Conservation (phyloP, 2,797 vertebrate genomes). For the Melanotaenia pygmaea region DNA sequence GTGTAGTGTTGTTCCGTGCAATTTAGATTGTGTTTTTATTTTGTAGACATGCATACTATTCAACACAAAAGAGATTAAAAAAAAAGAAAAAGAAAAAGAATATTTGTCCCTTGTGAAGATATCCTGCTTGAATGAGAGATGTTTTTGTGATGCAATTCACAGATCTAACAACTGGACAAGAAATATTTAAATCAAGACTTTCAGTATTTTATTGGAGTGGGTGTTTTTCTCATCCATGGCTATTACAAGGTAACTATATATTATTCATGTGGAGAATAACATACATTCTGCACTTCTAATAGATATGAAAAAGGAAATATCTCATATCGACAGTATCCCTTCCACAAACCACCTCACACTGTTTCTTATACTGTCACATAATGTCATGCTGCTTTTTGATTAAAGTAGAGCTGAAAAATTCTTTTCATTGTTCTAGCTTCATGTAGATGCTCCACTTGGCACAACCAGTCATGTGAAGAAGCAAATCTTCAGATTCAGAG, state of each 20-base stretch:
- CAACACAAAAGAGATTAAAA: constrained; percentile 68
- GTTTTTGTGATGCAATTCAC: constrained; percentile 69
- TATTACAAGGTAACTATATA: constrained; percentile 58
- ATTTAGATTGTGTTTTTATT: constrained; percentile 79
- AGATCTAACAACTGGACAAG: constrained; percentile 58
- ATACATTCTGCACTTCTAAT: constrained; percentile 62
- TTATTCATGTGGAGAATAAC: constrained; percentile 69
- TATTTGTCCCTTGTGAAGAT: constrained; percentile 79
- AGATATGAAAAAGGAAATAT: constrained; percentile 56
- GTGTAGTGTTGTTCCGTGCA: constrained; percentile 73
- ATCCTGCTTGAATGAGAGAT: constrained; percentile 73
- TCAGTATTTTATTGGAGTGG: constrained; percentile 56
- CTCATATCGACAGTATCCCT: constrained; percentile 40
- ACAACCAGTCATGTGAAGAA: constrained; percentile 36
- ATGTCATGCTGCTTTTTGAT: constrained; percentile 60
- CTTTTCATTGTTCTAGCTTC: constrained; percentile 65
- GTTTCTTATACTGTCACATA: constrained; percentile 42
- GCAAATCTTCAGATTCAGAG: constrained; percentile 34
- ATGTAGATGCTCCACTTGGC: constrained; percentile 53
- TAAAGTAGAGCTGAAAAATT: constrained; percentile 57
- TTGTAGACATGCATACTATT: constrained; percentile 76
- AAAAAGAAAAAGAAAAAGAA: constrained; percentile 53
- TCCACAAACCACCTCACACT: constrained; percentile 35
- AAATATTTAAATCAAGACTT: constrained; percentile 54
- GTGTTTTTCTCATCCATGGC: constrained; percentile 66